Evolutionary conservation across 2,888 invertebrate genomes (phyloP).

Genomic region (Marasmarcha lunaedactyla): DNA sequence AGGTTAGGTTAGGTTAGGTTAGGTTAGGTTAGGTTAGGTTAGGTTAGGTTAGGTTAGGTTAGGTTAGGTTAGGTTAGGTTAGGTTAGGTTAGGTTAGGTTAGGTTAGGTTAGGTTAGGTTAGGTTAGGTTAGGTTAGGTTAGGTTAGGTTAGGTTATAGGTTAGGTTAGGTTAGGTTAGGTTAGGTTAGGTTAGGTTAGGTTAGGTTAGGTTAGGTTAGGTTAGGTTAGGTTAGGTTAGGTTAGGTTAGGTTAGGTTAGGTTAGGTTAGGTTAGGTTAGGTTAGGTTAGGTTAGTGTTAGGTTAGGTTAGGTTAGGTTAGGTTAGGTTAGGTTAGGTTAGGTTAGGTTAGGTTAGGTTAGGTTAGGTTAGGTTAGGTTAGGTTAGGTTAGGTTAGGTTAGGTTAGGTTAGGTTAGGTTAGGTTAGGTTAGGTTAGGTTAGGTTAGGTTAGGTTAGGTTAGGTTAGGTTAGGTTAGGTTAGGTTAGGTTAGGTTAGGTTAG

Average conservation of each 20-base stretch:
- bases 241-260: constrained; percentile 14
- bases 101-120: constrained; percentile 10
- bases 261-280: constrained; percentile 16
- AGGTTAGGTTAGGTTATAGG: constrained; percentile 12
- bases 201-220: constrained; percentile 9
- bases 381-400: constrained; percentile 16
- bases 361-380: constrained; percentile 17
- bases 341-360: constrained; percentile 17
- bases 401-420: constrained; percentile 17
- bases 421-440: constrained; percentile 17
- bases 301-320: constrained; percentile 10
- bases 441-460: constrained; percentile 17
- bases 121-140: constrained; percentile 11
- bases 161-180: constrained; percentile 10
- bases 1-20: constrained; percentile 17
- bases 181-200: constrained; percentile 11
- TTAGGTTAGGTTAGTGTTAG: constrained; percentile 17
- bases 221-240: constrained; percentile 10
- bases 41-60: constrained; percentile 16
- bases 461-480: constrained; percentile 23
- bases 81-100: constrained; percentile 6
- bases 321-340: constrained; percentile 14
- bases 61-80: constrained; percentile 16
- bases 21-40: constrained; percentile 16
- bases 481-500: constrained; percentile 21